Percentiles rank a stretch among this genome's conserved stretches.
phyloP scores from a whole-genome alignment of 2,888 invertebrate genomes.

The Himalopsyche japonica region DNA sequence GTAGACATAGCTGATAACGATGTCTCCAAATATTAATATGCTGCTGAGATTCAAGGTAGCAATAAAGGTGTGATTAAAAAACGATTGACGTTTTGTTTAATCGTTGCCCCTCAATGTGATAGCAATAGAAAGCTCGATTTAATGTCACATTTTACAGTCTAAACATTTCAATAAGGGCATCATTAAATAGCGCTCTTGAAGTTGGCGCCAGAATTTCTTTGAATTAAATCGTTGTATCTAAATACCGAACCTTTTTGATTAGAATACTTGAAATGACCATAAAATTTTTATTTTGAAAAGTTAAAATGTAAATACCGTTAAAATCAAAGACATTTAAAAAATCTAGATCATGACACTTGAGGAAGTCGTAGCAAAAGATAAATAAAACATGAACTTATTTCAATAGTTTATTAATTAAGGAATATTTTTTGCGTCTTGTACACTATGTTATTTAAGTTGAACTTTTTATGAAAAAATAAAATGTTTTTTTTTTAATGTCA shows the following conservation, averaged over 20 bases:
- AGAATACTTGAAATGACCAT: neutral
- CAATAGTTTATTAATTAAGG: too few relatives aligned
- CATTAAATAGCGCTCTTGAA: neutral
- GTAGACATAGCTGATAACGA: constrained; percentile 22
- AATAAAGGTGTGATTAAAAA: constrained; percentile 6
- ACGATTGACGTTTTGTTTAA: constrained; percentile 13
- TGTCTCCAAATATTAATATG: constrained; percentile 22
- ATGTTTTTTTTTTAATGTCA: too few relatives aligned
- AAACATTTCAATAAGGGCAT: neutral
- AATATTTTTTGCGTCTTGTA: too few relatives aligned
- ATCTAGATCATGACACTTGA: too few relatives aligned
- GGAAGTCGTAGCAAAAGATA: too few relatives aligned
- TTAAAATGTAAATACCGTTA: too few relatives aligned
- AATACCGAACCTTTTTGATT: neutral
- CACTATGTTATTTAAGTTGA: too few relatives aligned
- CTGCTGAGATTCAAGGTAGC: constrained; percentile 6
- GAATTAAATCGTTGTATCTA: neutral
- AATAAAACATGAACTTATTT: too few relatives aligned
- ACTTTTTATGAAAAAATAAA: too few relatives aligned
- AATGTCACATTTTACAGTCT: neutral
- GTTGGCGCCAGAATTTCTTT: neutral
- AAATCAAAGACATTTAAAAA: neutral
- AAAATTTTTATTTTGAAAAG: neutral
- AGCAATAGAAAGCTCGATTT: neutral
- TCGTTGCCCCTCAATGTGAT: neutral